Conservation (phyloP, 1,140 invertebrate species). For the Pristionchus pacificus region DNA sequence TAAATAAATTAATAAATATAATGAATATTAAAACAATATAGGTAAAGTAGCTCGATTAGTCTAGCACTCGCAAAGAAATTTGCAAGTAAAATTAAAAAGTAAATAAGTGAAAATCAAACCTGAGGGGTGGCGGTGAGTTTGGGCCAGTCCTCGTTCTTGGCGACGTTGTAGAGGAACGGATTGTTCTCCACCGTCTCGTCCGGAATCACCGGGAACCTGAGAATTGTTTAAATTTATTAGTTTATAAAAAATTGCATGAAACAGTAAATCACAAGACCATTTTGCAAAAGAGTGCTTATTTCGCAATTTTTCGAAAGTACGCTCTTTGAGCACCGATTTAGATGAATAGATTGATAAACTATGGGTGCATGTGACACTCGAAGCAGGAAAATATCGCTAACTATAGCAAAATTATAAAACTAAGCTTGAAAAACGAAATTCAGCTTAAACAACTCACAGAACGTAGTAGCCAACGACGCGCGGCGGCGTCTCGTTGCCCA, state of each 20-base stretch:
- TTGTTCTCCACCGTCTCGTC: slow-evolving; percentile 55
- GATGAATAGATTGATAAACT: too few relatives aligned
- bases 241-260: background rate
- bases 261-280: too few relatives aligned
- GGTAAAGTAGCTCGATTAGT: too few relatives aligned
- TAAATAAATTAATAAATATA: slow-evolving; percentile 13
- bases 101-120: too few relatives aligned
- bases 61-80: too few relatives aligned
- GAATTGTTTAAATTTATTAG: slow-evolving; percentile 2
- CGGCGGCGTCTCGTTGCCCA: slow-evolving; percentile 38
- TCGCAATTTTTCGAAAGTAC: slow-evolving; percentile 1
- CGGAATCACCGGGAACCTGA: slow-evolving; percentile 53
- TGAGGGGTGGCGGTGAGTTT: slow-evolving; percentile 43
- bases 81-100: background rate
- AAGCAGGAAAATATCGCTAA: too few relatives aligned
- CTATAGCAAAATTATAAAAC: too few relatives aligned
- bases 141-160: slow-evolving; percentile 50
- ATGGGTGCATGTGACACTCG: too few relatives aligned
- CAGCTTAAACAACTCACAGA: slow-evolving; percentile 39
- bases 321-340: too few relatives aligned
- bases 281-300: too few relatives aligned
- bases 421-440: too few relatives aligned
- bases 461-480: slow-evolving; percentile 45
- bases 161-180: slow-evolving; percentile 46
- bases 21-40: background rate